These are phyloP conservation scores for Leptinotarsa tumamoca DNA, from an alignment of 2,888 invertebrate species.

Conservation along the genomic window DNA sequence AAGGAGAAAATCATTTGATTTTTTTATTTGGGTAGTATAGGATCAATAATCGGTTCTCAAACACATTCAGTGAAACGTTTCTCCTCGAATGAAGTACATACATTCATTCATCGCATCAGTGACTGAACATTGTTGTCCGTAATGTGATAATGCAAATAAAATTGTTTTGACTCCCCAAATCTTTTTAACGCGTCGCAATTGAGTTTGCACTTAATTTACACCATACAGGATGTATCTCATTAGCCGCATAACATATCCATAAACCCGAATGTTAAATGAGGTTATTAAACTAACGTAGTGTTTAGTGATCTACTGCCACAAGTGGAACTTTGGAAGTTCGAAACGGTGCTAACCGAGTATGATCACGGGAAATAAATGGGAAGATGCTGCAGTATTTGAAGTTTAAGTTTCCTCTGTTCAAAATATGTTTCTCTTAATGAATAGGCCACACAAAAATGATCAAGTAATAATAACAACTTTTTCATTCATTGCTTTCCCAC, in stretches of 20 bases:
- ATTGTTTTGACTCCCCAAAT: constrained; percentile 55
- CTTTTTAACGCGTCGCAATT: constrained; percentile 59
- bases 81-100: background rate
- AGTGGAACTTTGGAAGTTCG: too few relatives aligned
- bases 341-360: too few relatives aligned
- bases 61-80: background rate
- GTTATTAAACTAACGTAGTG: constrained; percentile 55
- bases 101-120: constrained; percentile 2
- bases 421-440: too few relatives aligned
- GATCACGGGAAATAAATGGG: too few relatives aligned
- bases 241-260: constrained; percentile 55
- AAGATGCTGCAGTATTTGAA: too few relatives aligned
- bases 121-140: constrained; percentile 36
- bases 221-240: constrained; percentile 59
- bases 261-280: constrained; percentile 54
- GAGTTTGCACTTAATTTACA: constrained; percentile 60
- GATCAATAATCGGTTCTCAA: background rate
- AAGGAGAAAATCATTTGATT: too few relatives aligned
- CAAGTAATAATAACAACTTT: too few relatives aligned
- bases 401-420: too few relatives aligned
- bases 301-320: too few relatives aligned
- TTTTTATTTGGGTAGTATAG: too few relatives aligned
- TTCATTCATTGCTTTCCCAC: too few relatives aligned
- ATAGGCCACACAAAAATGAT: too few relatives aligned
- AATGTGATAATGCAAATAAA: constrained; percentile 43